Evolutionary conservation across 2,113 vertebrate species (phyloP), one percentile per base, ranked within the genome.

Genomic region (Muntiacus reevesi): DNA sequence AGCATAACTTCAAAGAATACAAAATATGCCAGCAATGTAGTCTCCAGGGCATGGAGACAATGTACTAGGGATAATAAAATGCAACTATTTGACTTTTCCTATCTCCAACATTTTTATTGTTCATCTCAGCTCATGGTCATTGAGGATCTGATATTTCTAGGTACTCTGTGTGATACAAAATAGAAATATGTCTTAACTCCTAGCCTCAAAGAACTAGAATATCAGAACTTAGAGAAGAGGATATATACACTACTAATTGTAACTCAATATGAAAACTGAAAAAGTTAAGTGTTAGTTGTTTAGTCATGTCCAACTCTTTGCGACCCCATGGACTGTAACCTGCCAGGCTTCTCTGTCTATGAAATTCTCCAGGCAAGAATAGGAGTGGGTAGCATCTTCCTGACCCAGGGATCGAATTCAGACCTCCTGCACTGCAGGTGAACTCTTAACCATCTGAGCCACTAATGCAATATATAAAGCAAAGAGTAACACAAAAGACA

Each of bases 61-160:
- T 94, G 45, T 59, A 85, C n/a, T 87, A 78, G 17, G 59, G 45
- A 93, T 91, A 96, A 97, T 93, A 93, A 97, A 97, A 89, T 94
- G n/a, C 40, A 93, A 62, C 28, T 85, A 84, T 83, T 87, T 95
- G 94, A 92, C 55, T 97, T 96, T 86, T 97, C 94, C 57, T 60
- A 84, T 88, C 47, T 87, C 45, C 19, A 91, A 89, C 16, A 85
- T 94, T 95, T 97, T 83, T 96, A 84, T 87, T 94, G 57, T 95
- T 96, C 83, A 84, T 50, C 93, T 91, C 36, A 93, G 23, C 36
- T 89, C 36, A 62, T 27, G 91, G 85, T 55, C 52, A 91, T 36
- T 84, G 30, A 92, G 52, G 36, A 52, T 40, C 30, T 89, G 89
- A 36, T 71, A 67, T 90, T 79, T 94, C 57, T 82, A 67, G 30